Evolutionary conservation across 2,888 invertebrate species (phyloP).

Genomic region (Sceliomorpha sp.): DNA sequence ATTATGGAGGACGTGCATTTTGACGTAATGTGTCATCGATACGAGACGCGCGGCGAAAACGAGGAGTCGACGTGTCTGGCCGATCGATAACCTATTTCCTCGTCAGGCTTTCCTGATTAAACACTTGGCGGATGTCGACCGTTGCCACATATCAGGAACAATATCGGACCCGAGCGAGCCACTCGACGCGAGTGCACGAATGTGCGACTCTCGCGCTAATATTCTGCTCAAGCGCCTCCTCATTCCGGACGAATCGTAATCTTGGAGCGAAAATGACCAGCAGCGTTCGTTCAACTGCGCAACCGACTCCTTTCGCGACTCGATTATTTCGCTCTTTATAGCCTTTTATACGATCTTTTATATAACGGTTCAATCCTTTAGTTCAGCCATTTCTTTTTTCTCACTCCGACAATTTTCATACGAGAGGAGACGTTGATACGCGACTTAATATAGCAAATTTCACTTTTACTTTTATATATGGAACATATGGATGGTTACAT

Average conservation of each 20-base stretch:
- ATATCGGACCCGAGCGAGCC: constrained; percentile 31
- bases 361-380: no score
- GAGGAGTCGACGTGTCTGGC: constrained; percentile 63
- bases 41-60: constrained; percentile 62
- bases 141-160: constrained; percentile 47
- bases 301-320: constrained; percentile 15
- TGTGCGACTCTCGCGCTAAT: constrained; percentile 23
- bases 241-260: constrained; percentile 32
- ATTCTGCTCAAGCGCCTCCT: constrained; percentile 14
- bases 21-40: constrained; percentile 64
- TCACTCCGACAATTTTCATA: no score
- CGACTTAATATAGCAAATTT: no score
- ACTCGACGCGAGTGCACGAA: constrained; percentile 6
- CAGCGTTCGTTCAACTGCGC: not conserved
- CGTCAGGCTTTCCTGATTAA: constrained; percentile 70
- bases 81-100: constrained; percentile 78
- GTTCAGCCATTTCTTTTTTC: no score
- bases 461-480: no score
- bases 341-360: no score
- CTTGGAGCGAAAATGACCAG: constrained; percentile 21
- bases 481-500: no score
- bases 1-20: constrained; percentile 67
- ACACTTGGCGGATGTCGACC: constrained; percentile 61
- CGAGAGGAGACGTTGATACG: no score
- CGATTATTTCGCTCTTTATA: no score